Base-by-base conservation (phyloP, 2,113 vertebrate genomes). In the Butastur rufipennis region DNA sequence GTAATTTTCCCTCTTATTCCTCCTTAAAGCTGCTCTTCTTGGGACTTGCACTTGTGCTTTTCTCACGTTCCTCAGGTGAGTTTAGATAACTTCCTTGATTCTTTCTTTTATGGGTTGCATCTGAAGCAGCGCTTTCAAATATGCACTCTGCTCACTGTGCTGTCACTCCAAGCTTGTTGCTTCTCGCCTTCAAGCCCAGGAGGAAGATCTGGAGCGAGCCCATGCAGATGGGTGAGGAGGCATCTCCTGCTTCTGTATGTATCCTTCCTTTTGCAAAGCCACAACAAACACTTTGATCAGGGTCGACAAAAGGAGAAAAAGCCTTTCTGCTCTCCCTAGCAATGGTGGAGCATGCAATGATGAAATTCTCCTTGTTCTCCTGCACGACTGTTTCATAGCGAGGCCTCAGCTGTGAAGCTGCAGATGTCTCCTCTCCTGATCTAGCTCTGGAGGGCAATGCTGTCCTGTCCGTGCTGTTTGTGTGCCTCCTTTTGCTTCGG, bases 331-430 rank as follows among this genome's bases (percentile, higher is more conserved):
- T 96, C 12, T 45, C 11, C 25, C 58, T 9, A 12, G 58, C 34
- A 9, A 1, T 2, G 32, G 16, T 47, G 71, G 73, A 75, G 65
- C 43, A 1, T 1, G 1, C 0, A 0, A 5, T 50, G 84, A 38
- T 13, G 92, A 73, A 66, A 25, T 29, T 66, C 32, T 48, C 43
- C 36, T 10, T 16, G 34, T 56, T 71, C 61, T 68, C 40, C n/a
- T 63, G 40, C 0, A 6, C 2, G 52, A 11, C 43, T 9, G 9
- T 29, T 43, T 7, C 26, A 0, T 8, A 8, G 38, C 0, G 0
- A 48, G 29, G 18, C 43, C 67, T 47, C 14, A 0, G 91, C 78
- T 42, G 56, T 29, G 83, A 36, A 56, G 58, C 86, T 81, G 86
- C 85, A 17, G 92, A 13, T 3, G 0, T n/a, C 13, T 47, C 65